A percentile compares a stretch with the other conserved stretches of the same genome.
Evolutionary conservation across 2,888 invertebrate genomes (phyloP).

Genomic region (Lapara coniferarum): DNA sequence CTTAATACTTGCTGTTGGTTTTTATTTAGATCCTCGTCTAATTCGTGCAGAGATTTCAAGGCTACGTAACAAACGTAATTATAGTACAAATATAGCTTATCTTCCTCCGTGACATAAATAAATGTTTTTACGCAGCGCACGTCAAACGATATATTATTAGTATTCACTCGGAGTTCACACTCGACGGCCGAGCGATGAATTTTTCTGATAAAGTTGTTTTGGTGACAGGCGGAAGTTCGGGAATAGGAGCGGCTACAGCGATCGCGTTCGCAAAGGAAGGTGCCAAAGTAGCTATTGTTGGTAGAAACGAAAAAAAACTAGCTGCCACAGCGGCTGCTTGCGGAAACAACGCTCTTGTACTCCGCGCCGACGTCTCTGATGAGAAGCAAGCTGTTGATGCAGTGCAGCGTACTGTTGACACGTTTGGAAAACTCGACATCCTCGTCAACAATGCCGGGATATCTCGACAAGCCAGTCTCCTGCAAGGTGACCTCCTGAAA

Average conservation of each 20-base stretch:
- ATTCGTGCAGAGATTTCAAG: too few species aligned
- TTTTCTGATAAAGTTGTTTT: slow-evolving; percentile 33
- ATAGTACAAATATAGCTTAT: too few species aligned
- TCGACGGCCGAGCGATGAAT: slow-evolving; percentile 1
- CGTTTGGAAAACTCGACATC: slow-evolving; percentile 45
- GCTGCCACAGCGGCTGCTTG: slow-evolving; percentile 35
- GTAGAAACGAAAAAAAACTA: slow-evolving; percentile 40
- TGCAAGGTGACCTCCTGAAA: slow-evolving; percentile 38
- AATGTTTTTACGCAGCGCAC: not conserved
- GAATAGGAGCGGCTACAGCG: slow-evolving; percentile 40
- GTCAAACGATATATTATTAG: not conserved
- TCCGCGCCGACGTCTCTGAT: slow-evolving; percentile 13
- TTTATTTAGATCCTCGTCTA: too few species aligned
- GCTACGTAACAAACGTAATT: too few species aligned
- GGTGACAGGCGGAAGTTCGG: slow-evolving; percentile 42
- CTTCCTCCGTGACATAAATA: too few species aligned
- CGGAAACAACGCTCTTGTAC: slow-evolving; percentile 5
- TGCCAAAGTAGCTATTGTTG: slow-evolving; percentile 40
- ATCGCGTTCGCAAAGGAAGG: slow-evolving; percentile 35
- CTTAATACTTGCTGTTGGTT: too few species aligned
- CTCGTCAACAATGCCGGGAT: slow-evolving; percentile 50
- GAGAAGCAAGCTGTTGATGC: slow-evolving; percentile 37
- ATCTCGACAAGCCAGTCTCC: slow-evolving; percentile 29
- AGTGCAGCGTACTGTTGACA: slow-evolving; percentile 41
- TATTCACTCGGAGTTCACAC: not conserved